Percentiles rank a stretch among this genome's conserved stretches.
Conservation (phyloP, 2,113 vertebrate genomes). For the Neogobius melanostomus region DNA sequence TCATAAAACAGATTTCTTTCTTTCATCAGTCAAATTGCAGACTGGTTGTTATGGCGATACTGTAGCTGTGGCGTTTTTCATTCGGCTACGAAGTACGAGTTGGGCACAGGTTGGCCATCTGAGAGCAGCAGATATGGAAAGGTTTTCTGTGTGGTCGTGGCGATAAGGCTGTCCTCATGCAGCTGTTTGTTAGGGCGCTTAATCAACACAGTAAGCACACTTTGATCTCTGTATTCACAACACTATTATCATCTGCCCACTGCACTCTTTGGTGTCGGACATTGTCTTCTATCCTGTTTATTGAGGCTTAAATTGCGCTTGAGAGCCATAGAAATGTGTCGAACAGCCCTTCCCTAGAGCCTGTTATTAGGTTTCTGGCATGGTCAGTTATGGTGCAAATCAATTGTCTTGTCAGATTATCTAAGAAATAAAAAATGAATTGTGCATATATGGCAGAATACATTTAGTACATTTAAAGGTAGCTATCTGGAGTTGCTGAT, state of each 20-base stretch:
- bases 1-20: constrained; percentile 32
- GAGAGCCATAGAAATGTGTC: constrained; percentile 50
- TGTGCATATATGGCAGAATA: no score
- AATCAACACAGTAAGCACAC: constrained; percentile 56
- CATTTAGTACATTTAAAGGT: no score
- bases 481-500: no score
- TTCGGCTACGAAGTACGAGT: constrained; percentile 53
- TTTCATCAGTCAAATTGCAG: constrained; percentile 56
- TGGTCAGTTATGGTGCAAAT: constrained; percentile 9
- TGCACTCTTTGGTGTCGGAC: constrained; percentile 43
- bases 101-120: constrained; percentile 65
- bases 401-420: neutral
- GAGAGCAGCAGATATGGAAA: constrained; percentile 70
- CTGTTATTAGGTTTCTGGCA: constrained; percentile 30
- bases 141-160: constrained; percentile 64
- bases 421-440: no score
- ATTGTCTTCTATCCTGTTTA: constrained; percentile 52
- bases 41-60: constrained; percentile 30
- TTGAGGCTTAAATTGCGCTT: constrained; percentile 18
- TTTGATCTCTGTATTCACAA: constrained; percentile 72
- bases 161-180: constrained; percentile 71
- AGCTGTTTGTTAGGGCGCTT: constrained; percentile 63
- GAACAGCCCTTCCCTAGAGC: constrained; percentile 25
- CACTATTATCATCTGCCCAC: constrained; percentile 64
- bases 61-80: constrained; percentile 54